These are phyloP conservation scores for Antennarius maculatus DNA, from an alignment of 2,797 vertebrate species.

Conservation along the genomic window DNA sequence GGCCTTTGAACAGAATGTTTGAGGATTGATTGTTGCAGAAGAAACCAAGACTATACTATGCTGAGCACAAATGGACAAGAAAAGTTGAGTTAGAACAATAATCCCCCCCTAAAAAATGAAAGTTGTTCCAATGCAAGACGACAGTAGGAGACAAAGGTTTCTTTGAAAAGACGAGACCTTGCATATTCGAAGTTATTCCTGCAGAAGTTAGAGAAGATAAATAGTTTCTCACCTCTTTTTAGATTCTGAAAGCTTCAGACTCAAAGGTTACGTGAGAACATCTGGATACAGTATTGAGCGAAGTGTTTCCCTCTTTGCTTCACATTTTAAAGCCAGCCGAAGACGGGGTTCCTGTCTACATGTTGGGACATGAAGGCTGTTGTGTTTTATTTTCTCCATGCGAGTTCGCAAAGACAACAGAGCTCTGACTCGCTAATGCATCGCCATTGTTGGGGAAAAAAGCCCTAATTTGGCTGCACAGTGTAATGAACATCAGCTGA, in stretches of 20 bases:
- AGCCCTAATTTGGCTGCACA: slow-evolving; percentile 18
- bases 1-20: slow-evolving; percentile 59
- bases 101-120: not conserved
- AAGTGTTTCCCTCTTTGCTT: slow-evolving; percentile 1
- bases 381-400: no score
- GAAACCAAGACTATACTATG: no score
- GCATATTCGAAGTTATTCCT: not conserved
- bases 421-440: slow-evolving; percentile 9
- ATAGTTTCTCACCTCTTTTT: not conserved
- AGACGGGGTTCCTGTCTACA: not conserved
- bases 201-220: not conserved
- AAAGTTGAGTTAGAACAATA: slow-evolving; percentile 11
- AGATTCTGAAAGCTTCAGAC: slow-evolving; percentile 14
- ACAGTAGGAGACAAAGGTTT: no score
- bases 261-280: slow-evolving; percentile 20
- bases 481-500: slow-evolving; percentile 24
- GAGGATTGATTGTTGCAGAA: slow-evolving; percentile 67
- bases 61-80: slow-evolving; percentile 10
- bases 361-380: no score
- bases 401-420: slow-evolving; percentile 7
- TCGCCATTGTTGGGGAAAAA: slow-evolving; percentile 12
- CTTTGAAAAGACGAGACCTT: no score
- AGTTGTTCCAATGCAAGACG: not conserved
- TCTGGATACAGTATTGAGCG: not conserved
- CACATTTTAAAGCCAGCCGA: not conserved